phyloP scores from a whole-genome alignment of 2,797 vertebrate genomes.

The Alcedo quadribrachys region DNA sequence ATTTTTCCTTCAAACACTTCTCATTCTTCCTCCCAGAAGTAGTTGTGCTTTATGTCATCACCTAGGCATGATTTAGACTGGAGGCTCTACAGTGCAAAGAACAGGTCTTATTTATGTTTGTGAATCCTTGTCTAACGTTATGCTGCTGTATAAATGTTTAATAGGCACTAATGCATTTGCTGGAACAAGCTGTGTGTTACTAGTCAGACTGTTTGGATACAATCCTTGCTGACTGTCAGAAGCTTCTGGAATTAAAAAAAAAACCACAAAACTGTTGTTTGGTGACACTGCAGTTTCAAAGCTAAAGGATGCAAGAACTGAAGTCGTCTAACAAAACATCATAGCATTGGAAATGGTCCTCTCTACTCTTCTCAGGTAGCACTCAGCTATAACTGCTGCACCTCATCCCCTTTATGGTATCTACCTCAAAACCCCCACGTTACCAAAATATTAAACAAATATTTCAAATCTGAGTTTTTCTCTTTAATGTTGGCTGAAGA shows the following conservation, averaged over 20 bases:
- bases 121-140: conserved; percentile 22
- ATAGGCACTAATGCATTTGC: conserved; percentile 65
- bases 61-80: neutral
- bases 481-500: neutral
- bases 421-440: neutral
- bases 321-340: neutral
- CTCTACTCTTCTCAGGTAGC: neutral
- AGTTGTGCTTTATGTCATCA: neutral
- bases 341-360: neutral
- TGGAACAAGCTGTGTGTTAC: conserved; percentile 31
- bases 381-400: neutral
- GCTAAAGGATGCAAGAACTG: neutral
- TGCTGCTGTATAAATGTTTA: conserved; percentile 62
- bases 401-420: neutral
- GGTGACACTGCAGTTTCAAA: conserved; percentile 36
- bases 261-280: neutral
- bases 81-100: neutral
- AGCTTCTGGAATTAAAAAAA: conserved; percentile 31
- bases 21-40: neutral
- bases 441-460: neutral
- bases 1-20: neutral
- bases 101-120: conserved; percentile 37
- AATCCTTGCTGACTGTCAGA: conserved; percentile 43
- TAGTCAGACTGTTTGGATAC: neutral
- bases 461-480: neutral